Evolutionary conservation across 35 echinoderm and acorn worm species (phyloP).

Genomic region (Apostichopus californicus): DNA sequence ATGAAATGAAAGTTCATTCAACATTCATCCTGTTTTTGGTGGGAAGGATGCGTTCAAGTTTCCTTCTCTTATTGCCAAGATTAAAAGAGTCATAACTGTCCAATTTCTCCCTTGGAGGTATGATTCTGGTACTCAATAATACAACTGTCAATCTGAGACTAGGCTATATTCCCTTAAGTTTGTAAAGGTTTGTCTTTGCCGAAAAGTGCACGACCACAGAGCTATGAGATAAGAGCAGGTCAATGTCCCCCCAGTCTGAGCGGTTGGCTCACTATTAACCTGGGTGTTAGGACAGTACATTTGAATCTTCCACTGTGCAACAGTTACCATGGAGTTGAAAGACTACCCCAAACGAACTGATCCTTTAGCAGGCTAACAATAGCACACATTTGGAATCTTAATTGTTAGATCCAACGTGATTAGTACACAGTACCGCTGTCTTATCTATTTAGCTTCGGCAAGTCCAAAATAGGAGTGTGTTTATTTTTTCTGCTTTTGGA

Average conservation of each 20-base stretch:
- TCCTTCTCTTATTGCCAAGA: background rate
- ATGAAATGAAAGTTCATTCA: background rate
- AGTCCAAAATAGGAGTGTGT: no score
- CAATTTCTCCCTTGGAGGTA: conserved; percentile 33
- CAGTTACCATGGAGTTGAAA: no score
- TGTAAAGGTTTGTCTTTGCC: background rate
- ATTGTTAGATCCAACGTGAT: no score
- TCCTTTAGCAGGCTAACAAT: no score
- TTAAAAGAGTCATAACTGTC: conserved; percentile 4
- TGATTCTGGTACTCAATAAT: conserved; percentile 28
- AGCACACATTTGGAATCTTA: no score
- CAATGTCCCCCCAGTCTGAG: conserved; percentile 3
- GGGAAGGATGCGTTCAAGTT: background rate
- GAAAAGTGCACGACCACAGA: conserved; percentile 27
- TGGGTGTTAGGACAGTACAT: no score
- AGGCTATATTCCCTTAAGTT: conserved; percentile 18
- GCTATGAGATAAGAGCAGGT: background rate
- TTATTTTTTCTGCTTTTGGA: no score
- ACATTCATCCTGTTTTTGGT: background rate
- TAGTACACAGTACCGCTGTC: no score
- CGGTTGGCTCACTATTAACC: no score
- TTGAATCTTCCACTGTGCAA: no score
- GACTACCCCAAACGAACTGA: no score
- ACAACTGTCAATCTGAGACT: conserved; percentile 32
- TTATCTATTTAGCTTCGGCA: no score